Base-by-base conservation (phyloP, 2,797 vertebrate species). In the Distichodus sexfasciatus region DNA sequence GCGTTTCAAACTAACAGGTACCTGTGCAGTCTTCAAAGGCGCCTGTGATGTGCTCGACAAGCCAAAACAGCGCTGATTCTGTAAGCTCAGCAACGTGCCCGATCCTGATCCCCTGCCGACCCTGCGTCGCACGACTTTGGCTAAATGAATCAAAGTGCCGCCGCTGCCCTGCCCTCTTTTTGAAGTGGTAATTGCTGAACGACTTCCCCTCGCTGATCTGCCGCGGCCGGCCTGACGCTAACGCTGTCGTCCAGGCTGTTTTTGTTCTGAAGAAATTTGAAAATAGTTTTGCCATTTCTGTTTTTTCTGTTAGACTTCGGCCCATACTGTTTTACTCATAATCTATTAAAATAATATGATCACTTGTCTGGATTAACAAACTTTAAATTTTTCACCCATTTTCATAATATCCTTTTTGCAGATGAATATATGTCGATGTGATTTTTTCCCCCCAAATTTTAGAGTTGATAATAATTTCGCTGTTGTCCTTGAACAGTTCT, bases 1-100 rank as follows among this genome's bases (percentile, higher is more conserved):
- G 85, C 84, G 89, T 93, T 92, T 92, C 88, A 90, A 89, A 90
- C 84, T 88, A 90, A 89, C 90, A 90, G 85, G 87, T 90, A 90
- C 87, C 91, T 90, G 68, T 88, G 87, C 79, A 81, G 84, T 87
- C 88, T 93, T 93, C 90, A 92, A 90, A 93, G 90, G 58, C 81
- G 84, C 79, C 91, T 88, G 89, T 92, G 88, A 92, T 92, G 81
- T 90, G 81, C 74, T 72, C 86, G 88, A 90, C 86, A 88, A 87
- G 84, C 82, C 86, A 90, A 90, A 91, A 89, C 78, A 87, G 84
- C 84, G 88, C 85, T 87, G 58, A 84, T 90, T 92, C 87, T 92
- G 88, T 92, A 88, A 92, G 92, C 89, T 93, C 87, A 89, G 88
- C 86, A 89, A 84, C 80, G 84, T 82, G 87, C 88, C 82, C 83